Evolutionary conservation across 2,797 vertebrate species (phyloP).

Genomic region (Coranthus polyacanthus): DNA sequence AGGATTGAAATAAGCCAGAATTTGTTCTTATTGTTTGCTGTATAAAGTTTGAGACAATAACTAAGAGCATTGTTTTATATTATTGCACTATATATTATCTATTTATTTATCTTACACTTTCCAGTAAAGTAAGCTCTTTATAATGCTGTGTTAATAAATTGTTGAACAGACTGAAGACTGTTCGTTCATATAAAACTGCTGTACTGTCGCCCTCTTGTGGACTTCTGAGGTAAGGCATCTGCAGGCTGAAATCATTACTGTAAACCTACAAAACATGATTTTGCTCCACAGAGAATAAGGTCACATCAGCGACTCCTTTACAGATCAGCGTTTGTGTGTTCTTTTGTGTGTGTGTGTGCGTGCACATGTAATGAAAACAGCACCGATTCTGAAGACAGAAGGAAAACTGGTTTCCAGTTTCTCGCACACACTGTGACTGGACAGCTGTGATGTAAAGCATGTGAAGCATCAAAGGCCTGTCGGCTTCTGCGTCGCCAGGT

Average conservation of each 20-base stretch:
- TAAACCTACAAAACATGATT: not conserved
- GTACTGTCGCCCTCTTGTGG: slow-evolving; percentile 61
- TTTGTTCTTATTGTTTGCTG: no score
- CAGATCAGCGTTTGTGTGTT: not conserved
- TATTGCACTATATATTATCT: no score
- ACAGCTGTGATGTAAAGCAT: slow-evolving; percentile 9
- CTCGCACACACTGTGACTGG: not conserved
- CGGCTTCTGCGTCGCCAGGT: slow-evolving; percentile 22
- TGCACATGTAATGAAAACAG: not conserved
- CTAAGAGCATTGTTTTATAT: no score
- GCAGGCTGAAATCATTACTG: not conserved
- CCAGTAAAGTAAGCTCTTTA: not conserved
- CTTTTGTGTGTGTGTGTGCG: slow-evolving; percentile 2
- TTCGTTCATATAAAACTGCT: slow-evolving; percentile 4
- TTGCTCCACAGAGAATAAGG: slow-evolving; percentile 5
- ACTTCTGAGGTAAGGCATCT: slow-evolving; percentile 18
- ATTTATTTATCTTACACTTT: no score
- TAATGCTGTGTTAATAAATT: not conserved
- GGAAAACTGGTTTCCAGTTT: slow-evolving; percentile 11
- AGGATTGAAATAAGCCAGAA: no score
- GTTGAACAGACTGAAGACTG: not conserved
- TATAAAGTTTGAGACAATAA: no score
- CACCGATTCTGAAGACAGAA: not conserved
- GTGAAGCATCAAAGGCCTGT: slow-evolving; percentile 21
- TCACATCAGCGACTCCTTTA: slow-evolving; percentile 17